These are phyloP conservation scores for Amazona guildingii DNA, from an alignment of 2,113 vertebrate species.

Conservation along the genomic window DNA sequence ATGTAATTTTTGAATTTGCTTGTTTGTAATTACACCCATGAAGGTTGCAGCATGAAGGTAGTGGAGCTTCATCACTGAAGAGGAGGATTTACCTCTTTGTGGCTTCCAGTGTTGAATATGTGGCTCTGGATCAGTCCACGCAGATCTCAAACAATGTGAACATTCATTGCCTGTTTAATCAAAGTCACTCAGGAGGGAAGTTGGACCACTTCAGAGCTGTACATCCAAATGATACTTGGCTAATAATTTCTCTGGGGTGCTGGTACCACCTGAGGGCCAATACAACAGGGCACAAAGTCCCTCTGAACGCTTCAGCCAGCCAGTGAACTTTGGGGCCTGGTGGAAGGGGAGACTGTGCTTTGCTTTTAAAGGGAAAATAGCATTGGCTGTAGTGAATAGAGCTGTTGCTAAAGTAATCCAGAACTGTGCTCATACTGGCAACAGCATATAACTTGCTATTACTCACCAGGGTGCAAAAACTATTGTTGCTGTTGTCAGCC, in stretches of 20 bases:
- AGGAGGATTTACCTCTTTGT: background rate
- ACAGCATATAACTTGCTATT: background rate
- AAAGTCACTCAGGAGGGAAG: slow-evolving; percentile 23
- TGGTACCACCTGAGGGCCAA: slow-evolving; percentile 25
- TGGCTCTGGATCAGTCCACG: slow-evolving; percentile 15
- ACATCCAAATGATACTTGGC: slow-evolving; percentile 26
- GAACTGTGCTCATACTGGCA: background rate
- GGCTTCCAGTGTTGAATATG: background rate
- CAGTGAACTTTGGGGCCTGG: background rate
- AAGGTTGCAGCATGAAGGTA: background rate
- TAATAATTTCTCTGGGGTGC: background rate
- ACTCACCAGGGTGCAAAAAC: slow-evolving; percentile 60
- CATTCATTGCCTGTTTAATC: slow-evolving; percentile 35
- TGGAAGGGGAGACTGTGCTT: background rate
- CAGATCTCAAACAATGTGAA: background rate
- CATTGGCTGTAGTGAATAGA: slow-evolving; percentile 24
- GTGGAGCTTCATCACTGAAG: background rate
- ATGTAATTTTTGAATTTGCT: background rate
- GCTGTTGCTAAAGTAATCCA: slow-evolving; percentile 41
- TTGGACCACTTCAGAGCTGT: slow-evolving; percentile 21
- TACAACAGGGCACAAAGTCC: background rate
- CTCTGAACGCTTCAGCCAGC: slow-evolving; percentile 20
- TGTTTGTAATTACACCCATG: background rate
- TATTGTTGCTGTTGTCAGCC: slow-evolving; percentile 60
- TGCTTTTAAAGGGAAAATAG: slow-evolving; percentile 31